Evolutionary conservation across 2,888 invertebrate species (phyloP).

Genomic region (Drosophila pseudotalamancana): DNA sequence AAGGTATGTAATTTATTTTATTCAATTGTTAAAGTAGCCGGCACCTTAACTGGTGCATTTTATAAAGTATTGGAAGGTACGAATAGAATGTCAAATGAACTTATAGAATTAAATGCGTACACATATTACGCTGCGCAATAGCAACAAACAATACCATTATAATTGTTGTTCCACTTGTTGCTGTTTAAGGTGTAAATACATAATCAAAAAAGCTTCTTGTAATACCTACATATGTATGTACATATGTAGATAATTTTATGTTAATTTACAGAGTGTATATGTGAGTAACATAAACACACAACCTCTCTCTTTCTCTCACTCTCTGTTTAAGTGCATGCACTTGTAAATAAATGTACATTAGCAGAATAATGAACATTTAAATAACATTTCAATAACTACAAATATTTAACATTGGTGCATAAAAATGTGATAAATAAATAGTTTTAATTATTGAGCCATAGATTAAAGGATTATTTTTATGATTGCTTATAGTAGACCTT

Average conservation of each 20-base stretch:
- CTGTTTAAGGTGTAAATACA: neutral
- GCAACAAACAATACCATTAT: neutral
- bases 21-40: neutral
- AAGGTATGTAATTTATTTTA: neutral
- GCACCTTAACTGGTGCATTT: neutral
- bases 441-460: neutral
- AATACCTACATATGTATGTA: too few species aligned
- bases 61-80: neutral
- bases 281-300: too few species aligned
- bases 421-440: neutral
- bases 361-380: neutral
- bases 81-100: neutral
- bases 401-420: neutral
- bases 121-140: neutral
- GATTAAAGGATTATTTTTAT: constrained; percentile 21
- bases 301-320: neutral
- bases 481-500: too few species aligned
- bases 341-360: neutral
- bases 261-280: neutral
- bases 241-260: constrained; percentile 4
- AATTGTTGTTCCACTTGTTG: constrained; percentile 5
- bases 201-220: neutral
- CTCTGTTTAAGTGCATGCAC: neutral
- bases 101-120: neutral
- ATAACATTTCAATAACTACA: too few species aligned